Conservation (phyloP, 2,797 vertebrate species). For the Gambelia wislizenii region DNA sequence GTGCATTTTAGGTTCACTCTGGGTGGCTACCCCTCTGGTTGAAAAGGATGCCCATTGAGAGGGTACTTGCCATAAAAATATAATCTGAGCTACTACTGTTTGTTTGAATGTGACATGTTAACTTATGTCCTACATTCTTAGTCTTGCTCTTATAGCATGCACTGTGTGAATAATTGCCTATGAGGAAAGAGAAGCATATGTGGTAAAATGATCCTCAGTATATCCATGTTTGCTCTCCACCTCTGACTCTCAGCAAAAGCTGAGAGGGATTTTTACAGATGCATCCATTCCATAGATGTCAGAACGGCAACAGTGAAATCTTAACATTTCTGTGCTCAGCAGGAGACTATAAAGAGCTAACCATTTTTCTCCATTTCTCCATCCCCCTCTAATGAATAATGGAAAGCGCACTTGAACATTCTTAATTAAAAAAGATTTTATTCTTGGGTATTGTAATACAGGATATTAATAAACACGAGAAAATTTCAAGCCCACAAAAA, state of each 20-base stretch:
- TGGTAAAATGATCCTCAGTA: conserved; percentile 42
- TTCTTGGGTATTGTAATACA: conserved; percentile 61
- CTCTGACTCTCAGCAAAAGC: conserved; percentile 32
- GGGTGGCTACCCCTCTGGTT: neutral
- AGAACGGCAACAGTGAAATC: conserved; percentile 48
- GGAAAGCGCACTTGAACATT: conserved; percentile 50
- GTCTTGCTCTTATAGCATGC: neutral
- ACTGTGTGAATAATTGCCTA: neutral
- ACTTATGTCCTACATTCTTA: neutral
- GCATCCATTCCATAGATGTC: conserved; percentile 59
- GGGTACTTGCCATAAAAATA: neutral
- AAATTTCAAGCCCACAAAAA: conserved; percentile 34
- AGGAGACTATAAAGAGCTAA: conserved; percentile 58
- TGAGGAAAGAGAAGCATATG: neutral
- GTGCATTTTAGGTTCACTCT: fast-evolving
- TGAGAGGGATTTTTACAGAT: conserved; percentile 58
- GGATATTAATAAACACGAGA: conserved; percentile 61
- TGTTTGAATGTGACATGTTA: neutral
- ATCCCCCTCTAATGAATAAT: conserved; percentile 56
- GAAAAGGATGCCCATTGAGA: neutral
- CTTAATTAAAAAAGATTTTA: conserved; percentile 57
- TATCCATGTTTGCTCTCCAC: neutral
- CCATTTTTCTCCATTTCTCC: conserved; percentile 35
- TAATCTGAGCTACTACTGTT: neutral
- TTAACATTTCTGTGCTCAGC: conserved; percentile 52